A percentile compares a stretch with the other conserved stretches of the same genome.
These are phyloP conservation scores for Odocoileus virginianus DNA, from an alignment of 2,113 vertebrate genomes.

Conservation along the genomic window DNA sequence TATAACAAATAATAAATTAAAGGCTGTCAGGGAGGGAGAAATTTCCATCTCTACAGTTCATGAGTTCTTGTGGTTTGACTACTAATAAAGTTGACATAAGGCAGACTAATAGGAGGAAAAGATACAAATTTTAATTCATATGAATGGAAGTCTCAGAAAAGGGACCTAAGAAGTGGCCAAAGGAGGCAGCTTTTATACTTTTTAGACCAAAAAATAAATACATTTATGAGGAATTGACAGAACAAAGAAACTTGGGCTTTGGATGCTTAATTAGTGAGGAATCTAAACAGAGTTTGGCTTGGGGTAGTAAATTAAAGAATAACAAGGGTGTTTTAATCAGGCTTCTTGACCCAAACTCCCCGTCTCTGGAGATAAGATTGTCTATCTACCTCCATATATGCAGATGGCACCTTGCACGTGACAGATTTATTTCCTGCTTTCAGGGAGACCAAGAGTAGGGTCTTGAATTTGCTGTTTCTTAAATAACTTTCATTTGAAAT, in stretches of 20 bases:
- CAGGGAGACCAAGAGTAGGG: not conserved
- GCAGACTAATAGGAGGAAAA: not conserved
- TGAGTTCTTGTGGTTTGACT: not conserved
- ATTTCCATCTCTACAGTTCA: not conserved
- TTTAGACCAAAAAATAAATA: not conserved
- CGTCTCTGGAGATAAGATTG: not conserved
- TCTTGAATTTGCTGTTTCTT: not conserved
- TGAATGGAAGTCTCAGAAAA: not conserved
- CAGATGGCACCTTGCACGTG: not conserved
- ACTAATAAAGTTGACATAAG: not conserved
- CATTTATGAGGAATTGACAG: not conserved
- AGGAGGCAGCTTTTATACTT: not conserved
- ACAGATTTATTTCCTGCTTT: not conserved
- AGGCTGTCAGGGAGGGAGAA: rapidly evolving
- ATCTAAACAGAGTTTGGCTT: not conserved
- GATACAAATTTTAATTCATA: not conserved
- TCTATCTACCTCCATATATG: not conserved
- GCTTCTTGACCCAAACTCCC: not conserved
- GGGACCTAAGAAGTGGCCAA: not conserved
- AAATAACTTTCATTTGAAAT: not conserved
- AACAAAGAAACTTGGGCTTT: not conserved
- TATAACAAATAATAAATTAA: not conserved
- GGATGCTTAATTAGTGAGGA: not conserved
- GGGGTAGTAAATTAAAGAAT: not conserved
- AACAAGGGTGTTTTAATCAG: not conserved